These are phyloP conservation scores for Enteromius argenteus DNA, from an alignment of 2,797 vertebrate species.

Conservation along the genomic window DNA sequence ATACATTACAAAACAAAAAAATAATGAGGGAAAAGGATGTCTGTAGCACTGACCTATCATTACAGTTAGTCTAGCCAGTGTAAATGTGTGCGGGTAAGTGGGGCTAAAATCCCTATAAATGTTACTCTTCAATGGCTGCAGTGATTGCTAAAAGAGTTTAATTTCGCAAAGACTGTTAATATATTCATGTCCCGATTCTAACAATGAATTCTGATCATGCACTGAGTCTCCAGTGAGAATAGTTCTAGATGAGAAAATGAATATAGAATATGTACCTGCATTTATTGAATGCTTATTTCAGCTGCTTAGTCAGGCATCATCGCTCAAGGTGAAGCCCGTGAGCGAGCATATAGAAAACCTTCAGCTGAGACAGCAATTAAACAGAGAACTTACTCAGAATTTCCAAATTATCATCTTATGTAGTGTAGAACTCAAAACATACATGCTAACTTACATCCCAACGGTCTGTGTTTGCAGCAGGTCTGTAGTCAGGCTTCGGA, in stretches of 20 bases:
- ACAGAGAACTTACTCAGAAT: background rate
- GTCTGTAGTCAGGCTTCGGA: background rate
- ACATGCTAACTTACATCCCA: background rate
- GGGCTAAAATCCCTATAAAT: constrained; percentile 1
- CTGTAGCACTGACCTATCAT: background rate
- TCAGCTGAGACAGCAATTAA: constrained; percentile 23
- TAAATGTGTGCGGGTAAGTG: background rate
- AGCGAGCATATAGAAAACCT: constrained; percentile 26
- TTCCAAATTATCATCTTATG: background rate
- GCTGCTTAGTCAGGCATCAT: constrained; percentile 8
- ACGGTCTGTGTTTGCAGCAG: background rate
- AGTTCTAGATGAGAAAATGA: constrained; percentile 1
- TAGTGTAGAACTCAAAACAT: constrained; percentile 3
- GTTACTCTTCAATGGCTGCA: background rate
- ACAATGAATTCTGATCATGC: constrained; percentile 40
- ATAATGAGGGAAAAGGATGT: too few relatives aligned
- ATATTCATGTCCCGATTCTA: constrained; percentile 30
- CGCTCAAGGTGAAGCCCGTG: background rate
- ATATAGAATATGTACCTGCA: constrained; percentile 10
- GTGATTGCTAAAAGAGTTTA: constrained; percentile 40
- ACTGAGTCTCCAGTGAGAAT: constrained; percentile 10
- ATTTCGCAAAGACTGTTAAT: constrained; percentile 34
- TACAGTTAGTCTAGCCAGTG: background rate
- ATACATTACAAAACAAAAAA: background rate
- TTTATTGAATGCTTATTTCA: constrained; percentile 17